Base-by-base conservation (phyloP, 2,797 vertebrate genomes). In the Fistularia tabacaria region DNA sequence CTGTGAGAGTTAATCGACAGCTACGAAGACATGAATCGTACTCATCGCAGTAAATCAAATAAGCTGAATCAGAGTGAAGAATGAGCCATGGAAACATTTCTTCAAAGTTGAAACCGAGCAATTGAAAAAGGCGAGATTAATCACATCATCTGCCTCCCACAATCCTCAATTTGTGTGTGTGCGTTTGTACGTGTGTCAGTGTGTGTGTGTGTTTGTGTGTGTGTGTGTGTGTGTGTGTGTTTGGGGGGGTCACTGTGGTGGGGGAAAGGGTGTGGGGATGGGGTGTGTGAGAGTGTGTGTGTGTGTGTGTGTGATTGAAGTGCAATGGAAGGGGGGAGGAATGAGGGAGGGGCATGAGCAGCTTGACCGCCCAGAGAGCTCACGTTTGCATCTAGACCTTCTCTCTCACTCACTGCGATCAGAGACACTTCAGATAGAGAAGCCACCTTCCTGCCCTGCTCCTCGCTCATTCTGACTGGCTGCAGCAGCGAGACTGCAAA, bases 271-370 rank as follows among this genome's bases (percentile, higher is more conserved):
- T 63, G 60, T 54, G 38, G 47, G 61, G 2, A 5, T 25, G 25
- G 2, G 2, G 25, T 25, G 25, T 25, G 25, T 25, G 25, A 44
- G 63, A 54, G 71, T 11, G 49, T 56, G 51, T 54, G 54, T 62
- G 62, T 71, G 57, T 64, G 64, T 43, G 58, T 64, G 60, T 58
- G 65, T 66, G 63, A 77, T 46, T 85, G 77, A 81, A 75, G 67
- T 74, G 80, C 60, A 59, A 64, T 68, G 79, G 62, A 69, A 71
- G 68, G 66, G 64, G 71, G 77, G 55, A 73, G 65, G 81, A 75
- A 62, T 74, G 79, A 85, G 78, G 85, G 84, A 80, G 84, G 83
- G 81, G 75, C 80, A 7, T 64, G 74, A 72, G 14, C 63, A 54
- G 59, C 69, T 65, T 15, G 50, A 56, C 68, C 75, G 62, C 66